Conservation (phyloP, 2,113 vertebrate species). For the Burhinus bistriatus region DNA sequence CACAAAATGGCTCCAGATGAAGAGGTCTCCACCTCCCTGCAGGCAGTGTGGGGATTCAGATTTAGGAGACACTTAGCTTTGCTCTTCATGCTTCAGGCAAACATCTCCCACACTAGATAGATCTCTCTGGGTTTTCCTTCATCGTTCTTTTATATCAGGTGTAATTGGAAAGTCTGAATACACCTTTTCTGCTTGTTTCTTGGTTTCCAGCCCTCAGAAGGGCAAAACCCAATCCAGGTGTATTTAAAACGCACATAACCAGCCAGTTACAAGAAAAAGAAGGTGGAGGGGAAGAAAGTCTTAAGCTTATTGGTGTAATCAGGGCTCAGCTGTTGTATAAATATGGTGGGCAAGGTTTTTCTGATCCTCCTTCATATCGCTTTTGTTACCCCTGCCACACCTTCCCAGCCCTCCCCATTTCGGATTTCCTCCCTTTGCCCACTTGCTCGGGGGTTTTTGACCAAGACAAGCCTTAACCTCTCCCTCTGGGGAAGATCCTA, state of each 20-base stretch:
- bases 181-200: neutral
- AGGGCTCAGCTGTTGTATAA: neutral
- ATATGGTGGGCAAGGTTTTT: neutral
- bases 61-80: neutral
- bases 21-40: neutral
- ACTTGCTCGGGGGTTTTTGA: fast-evolving
- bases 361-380: neutral
- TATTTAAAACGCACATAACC: neutral
- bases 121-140: neutral
- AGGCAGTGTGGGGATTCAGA: neutral
- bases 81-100: neutral
- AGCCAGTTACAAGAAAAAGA: neutral
- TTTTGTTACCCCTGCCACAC: neutral
- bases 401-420: neutral
- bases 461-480: neutral
- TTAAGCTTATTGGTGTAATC: neutral
- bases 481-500: neutral
- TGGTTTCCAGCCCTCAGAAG: neutral
- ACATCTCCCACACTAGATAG: neutral
- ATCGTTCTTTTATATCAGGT: neutral
- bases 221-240: neutral
- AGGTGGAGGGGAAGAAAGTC: neutral
- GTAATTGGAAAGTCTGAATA: neutral
- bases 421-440: neutral
- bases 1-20: neutral